Base-by-base conservation (phyloP, 2,888 invertebrate species). In the Drosophila meridiana region DNA sequence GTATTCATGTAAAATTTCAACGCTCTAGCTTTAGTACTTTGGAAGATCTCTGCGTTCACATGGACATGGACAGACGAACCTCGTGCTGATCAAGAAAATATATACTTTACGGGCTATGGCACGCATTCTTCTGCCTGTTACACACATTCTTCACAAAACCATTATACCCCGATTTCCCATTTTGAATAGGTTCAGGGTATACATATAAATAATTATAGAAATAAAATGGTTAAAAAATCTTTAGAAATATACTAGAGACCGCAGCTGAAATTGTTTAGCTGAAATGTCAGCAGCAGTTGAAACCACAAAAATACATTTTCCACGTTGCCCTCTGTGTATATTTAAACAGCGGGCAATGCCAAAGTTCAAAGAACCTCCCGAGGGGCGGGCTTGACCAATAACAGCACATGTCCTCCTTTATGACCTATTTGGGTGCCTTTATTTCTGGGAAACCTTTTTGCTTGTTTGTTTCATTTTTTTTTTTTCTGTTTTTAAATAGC, bases 251-350 rank as follows among this genome's bases (percentile, higher is more conserved):
- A 55, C 47, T 61, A 42, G 48, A 69, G 68, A 76, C 87, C 87
- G 52, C 89, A 80, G 20, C 56, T 38, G 50, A 60, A 70, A 76
- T 63, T 73, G 36, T 53, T 63, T 53, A 53, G 36, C 55, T 34
- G n/a, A 69, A 43, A 78, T 77, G 86, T 81, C 86, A 78, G 69
- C 68, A 69, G 63, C 88, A 88, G 81, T 77, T 66, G 45, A 63
- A 76, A 86, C 90, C 87, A 71, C 81, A 81, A 68, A 78, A 80
- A 69, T 48, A 59, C 26, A 62, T 53, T 66, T 42, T 38, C 3
- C 2, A 20, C 26, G 8, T 11, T 9, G 2, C 14, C 7, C n/a
- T 42, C 6, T 7, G 14, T 20, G 1, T 42, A 32, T 38, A 20
- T 71, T 53, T 53, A 38, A 55, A 28, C 66, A 71, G 11, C 34